These are phyloP conservation scores for Psilopogon haemacephalus DNA, from an alignment of 2,113 vertebrate genomes.

Conservation along the genomic window DNA sequence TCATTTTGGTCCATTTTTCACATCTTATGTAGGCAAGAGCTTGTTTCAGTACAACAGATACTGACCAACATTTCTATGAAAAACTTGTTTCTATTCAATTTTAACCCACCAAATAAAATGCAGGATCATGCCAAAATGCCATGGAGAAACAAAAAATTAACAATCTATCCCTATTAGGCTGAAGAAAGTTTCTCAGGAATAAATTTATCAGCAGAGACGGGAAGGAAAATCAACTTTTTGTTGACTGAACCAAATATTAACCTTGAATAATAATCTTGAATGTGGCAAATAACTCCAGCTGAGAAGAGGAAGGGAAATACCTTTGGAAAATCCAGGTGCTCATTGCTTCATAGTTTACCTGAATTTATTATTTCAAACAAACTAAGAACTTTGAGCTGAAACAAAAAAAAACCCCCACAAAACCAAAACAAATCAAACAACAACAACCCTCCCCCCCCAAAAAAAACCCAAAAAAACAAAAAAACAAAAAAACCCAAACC, in stretches of 20 bases:
- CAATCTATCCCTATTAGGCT: slow-evolving; percentile 43
- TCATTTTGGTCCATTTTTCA: neutral
- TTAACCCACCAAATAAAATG: neutral
- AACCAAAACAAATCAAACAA: neutral
- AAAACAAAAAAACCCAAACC: too few species aligned
- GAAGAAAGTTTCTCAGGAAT: slow-evolving; percentile 6
- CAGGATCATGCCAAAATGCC: slow-evolving; percentile 17
- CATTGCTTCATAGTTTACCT: neutral
- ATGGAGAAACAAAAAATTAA: neutral
- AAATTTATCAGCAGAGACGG: neutral
- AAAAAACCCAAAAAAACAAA: too few species aligned
- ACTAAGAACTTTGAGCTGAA: neutral
- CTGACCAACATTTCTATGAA: slow-evolving; percentile 7
- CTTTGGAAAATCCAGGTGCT: neutral
- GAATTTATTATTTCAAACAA: neutral
- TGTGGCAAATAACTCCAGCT: neutral
- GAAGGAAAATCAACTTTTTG: neutral
- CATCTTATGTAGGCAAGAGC: neutral
- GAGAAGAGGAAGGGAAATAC: neutral
- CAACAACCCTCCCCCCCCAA: too few species aligned
- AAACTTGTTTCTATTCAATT: neutral
- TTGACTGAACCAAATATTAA: neutral
- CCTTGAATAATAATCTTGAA: neutral
- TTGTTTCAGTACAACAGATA: neutral
- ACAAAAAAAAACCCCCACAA: too few species aligned